Base-by-base conservation (phyloP, 2,888 invertebrate species). In the Drosophila pseudotalamancana region DNA sequence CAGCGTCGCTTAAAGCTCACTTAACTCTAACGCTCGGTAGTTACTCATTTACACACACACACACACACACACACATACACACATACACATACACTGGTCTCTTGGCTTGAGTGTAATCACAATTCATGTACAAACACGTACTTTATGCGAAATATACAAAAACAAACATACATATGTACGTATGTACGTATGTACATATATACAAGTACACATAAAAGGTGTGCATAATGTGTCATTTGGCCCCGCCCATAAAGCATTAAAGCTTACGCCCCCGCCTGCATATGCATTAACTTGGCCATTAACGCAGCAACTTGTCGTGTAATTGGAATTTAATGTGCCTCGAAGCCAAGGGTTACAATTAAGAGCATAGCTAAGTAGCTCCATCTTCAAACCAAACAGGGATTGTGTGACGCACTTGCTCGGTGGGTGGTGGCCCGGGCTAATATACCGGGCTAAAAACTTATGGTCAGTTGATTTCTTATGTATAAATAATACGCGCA, bases 391-490 rank as follows among this genome's bases (percentile, higher is more conserved):
- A 27, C 6, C 42, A 31, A 29, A 64, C 35, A 53, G 16, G 14
- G 27, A 35, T 42, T 25, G n/a, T 18, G 14, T n/a, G 32, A 23
- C 48, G 48, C 21, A 31, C 18, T 43, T 11, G 27, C 25, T 35
- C 31, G 29, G 19, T 32, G 11, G 19, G 34, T 43, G n/a, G n/a
- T n/a, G n/a, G n/a, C n/a, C n/a, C n/a, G n/a, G n/a, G 72, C 72
- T 73, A 80, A 87, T 87, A 86, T 65, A 72, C 77, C n/a, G n/a
- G n/a, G n/a, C n/a, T 27, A 27, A 76, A 69, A 83, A 85, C 83
- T 85, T 87, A 85, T 87, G 87, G 86, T 82, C 88, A 87, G 83
- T 88, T 88, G 86, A 77, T 70, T 85, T 71, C 76, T 73, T 72
- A 82, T 87, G 80, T 70, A 71, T 66, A 76, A 70, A 79, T 87